Conservation (phyloP, 2,888 invertebrate genomes). For the Leptothorax acervorum region DNA sequence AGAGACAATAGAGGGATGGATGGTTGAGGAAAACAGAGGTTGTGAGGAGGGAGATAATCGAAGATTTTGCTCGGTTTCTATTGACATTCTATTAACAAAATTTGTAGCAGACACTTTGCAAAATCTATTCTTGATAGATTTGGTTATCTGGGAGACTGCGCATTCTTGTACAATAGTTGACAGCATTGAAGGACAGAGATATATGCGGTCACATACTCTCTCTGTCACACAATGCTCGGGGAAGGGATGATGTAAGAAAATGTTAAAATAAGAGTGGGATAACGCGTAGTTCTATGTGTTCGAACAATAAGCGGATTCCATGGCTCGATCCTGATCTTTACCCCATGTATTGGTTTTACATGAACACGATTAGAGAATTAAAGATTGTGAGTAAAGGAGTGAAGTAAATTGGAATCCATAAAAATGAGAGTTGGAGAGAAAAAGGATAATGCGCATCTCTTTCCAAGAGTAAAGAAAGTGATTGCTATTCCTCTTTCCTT, state of each 20-base stretch:
- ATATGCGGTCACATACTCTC: neutral
- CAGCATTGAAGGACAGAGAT: constrained; percentile 14
- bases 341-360: neutral
- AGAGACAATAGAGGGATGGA: neutral
- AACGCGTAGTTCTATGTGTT: neutral
- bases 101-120: neutral
- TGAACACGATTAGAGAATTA: neutral
- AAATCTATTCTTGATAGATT: neutral
- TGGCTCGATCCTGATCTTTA: neutral
- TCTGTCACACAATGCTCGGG: neutral
- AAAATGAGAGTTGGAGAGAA: neutral
- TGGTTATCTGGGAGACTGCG: neutral
- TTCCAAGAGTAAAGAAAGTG: neutral
- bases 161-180: neutral
- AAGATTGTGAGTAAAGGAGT: neutral
- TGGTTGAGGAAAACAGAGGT: neutral
- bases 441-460: neutral
- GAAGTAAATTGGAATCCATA: constrained; percentile 5
- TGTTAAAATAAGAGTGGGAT: neutral
- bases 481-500: neutral
- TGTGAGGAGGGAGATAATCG: neutral
- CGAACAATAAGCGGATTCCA: neutral
- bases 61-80: neutral
- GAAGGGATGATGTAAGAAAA: neutral
- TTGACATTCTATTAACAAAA: neutral